Evolutionary conservation across 2,888 invertebrate species (phyloP).

Genomic region (Alentia gelatinosa): DNA sequence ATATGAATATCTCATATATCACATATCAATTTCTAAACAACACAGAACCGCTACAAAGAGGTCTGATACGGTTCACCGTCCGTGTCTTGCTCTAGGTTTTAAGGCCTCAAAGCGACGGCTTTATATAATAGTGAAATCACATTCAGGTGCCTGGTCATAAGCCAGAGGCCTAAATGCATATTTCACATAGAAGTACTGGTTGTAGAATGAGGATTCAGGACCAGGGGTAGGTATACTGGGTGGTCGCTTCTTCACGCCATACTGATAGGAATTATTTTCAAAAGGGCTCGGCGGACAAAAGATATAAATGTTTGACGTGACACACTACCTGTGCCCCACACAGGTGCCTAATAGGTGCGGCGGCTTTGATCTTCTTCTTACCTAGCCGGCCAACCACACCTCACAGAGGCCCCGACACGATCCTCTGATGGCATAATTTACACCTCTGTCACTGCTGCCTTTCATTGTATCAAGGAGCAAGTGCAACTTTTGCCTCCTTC

Average conservation of each 20-base stretch:
- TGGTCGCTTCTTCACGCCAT: neutral
- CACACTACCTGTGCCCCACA: neutral
- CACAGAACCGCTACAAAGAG: no score
- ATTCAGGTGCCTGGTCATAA: no score
- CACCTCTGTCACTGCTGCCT: neutral
- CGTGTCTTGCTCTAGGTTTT: no score
- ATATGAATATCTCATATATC: no score
- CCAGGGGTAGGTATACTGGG: neutral
- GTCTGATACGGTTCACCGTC: no score
- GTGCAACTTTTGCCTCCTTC: no score
- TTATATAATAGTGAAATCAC: no score
- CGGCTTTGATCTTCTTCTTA: neutral
- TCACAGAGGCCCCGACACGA: neutral
- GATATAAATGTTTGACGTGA: neutral
- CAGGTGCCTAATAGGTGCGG: slow-evolving; percentile 6
- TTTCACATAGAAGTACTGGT: neutral
- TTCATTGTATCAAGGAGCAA: neutral
- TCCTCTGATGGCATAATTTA: neutral
- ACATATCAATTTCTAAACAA: no score
- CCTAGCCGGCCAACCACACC: neutral
- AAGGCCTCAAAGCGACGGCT: no score
- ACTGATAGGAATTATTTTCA: neutral
- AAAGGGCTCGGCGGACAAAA: neutral
- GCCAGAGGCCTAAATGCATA: neutral
- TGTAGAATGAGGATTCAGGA: neutral